A percentile compares a stretch with the other conserved stretches of the same genome.
These are phyloP conservation scores for Chalcosyrphus nemorum DNA, from an alignment of 2,888 invertebrate species.

Conservation along the genomic window DNA sequence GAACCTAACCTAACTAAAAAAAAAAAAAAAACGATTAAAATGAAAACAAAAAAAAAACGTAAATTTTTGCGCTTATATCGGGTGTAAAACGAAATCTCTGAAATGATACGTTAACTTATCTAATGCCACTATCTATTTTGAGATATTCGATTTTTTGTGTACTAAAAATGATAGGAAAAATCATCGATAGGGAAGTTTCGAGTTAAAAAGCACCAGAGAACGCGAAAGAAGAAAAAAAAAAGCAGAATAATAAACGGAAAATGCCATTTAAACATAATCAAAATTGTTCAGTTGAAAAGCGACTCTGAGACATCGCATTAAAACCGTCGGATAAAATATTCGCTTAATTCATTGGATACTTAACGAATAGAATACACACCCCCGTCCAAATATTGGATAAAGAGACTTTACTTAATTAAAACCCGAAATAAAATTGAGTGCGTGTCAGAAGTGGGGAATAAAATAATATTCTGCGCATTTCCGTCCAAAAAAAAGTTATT, in stretches of 20 bases:
- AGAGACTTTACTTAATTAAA: no score
- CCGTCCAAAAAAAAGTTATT: background rate
- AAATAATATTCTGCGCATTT: background rate
- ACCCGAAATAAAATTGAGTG: no score
- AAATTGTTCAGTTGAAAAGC: slow-evolving; percentile 74
- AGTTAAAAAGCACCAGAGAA: slow-evolving; percentile 42
- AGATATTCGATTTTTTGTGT: slow-evolving; percentile 81
- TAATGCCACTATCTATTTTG: slow-evolving; percentile 82
- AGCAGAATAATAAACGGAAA: slow-evolving; percentile 60
- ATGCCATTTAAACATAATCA: slow-evolving; percentile 74
- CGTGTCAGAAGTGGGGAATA: no score
- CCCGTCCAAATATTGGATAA: no score
- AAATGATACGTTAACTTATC: slow-evolving; percentile 83
- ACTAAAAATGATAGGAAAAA: slow-evolving; percentile 80
- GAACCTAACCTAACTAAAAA: background rate
- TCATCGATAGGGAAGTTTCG: slow-evolving; percentile 73
- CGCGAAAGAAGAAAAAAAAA: slow-evolving; percentile 34
- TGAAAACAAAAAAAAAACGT: background rate
- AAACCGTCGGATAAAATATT: slow-evolving; percentile 34
- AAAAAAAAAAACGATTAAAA: background rate
- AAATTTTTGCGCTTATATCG: slow-evolving; percentile 69
- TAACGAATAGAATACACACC: no score
- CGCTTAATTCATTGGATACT: background rate
- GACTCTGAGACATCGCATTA: slow-evolving; percentile 49
- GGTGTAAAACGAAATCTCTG: slow-evolving; percentile 79